Conservation (phyloP, 2,113 vertebrate genomes). For the Entosphenus tridentatus region DNA sequence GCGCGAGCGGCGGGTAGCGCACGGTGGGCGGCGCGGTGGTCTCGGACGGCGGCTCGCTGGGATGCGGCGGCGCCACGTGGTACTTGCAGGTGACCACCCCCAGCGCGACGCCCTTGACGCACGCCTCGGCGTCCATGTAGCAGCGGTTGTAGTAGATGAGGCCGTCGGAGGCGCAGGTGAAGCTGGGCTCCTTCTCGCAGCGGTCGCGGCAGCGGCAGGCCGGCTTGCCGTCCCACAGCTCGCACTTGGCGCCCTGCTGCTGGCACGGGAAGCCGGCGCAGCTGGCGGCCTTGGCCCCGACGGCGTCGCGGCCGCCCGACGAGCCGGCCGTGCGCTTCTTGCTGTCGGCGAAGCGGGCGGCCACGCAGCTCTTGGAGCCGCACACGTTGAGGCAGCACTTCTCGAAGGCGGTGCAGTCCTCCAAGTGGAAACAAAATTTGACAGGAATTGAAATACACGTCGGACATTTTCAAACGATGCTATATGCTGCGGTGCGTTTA, state of each 20-base stretch:
- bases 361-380: conserved; percentile 70
- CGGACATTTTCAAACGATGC: no score
- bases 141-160: conserved; percentile 94
- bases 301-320: conserved; percentile 13
- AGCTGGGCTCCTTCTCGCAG: conserved; percentile 80
- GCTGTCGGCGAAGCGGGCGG: conserved; percentile 48
- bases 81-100: conserved; percentile 59
- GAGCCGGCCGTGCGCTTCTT: conserved; percentile 17
- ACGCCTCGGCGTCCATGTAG: conserved; percentile 92
- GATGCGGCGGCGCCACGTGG: conserved; percentile 42
- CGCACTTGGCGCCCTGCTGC: conserved; percentile 72
- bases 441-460: not conserved
- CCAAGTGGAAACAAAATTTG: not conserved
- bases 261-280: conserved; percentile 57
- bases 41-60: conserved; percentile 44
- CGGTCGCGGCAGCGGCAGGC: conserved; percentile 78
- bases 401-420: conserved; percentile 64
- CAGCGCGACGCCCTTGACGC: conserved; percentile 44
- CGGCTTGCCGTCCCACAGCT: conserved; percentile 73
- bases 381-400: conserved; percentile 94
- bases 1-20: conserved; percentile 18
- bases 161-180: conserved; percentile 80
- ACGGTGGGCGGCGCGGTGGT: conserved; percentile 36
- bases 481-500: no score
- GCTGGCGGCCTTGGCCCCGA: conserved; percentile 14